Conservation (phyloP, 30 jellyfish, hydroid and myxozoan genomes). For the Aurelia sp. region DNA sequence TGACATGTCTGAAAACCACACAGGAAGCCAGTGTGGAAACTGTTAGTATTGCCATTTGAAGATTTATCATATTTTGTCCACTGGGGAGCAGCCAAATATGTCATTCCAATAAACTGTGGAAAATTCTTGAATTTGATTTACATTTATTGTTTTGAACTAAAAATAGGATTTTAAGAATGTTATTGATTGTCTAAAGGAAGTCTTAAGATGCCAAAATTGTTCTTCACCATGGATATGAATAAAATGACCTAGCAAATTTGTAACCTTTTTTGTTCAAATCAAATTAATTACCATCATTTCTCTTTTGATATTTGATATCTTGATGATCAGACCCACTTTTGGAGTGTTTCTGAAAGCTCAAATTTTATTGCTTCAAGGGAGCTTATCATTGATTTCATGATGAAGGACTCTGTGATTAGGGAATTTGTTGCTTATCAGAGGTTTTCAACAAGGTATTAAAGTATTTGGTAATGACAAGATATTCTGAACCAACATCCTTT, state of each 20-base stretch:
- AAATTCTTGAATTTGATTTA: neutral
- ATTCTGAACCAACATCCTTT: no score
- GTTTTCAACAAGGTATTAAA: no score
- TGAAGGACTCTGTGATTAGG: no score
- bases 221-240: neutral
- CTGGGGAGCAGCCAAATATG: slow-evolving; percentile 2
- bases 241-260: neutral
- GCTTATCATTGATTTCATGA: no score
- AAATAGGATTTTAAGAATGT: slow-evolving; percentile 6
- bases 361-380: no score
- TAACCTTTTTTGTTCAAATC: neutral
- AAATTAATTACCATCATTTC: slow-evolving; percentile 10
- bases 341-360: no score
- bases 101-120: neutral
- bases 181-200: neutral
- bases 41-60: neutral
- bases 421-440: no score
- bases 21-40: neutral
- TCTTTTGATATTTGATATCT: neutral
- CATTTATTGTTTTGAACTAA: neutral
- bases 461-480: no score
- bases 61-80: neutral
- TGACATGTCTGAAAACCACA: slow-evolving; percentile 2
- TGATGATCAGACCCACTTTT: neutral
- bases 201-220: slow-evolving; percentile 6